phyloP scores from a whole-genome alignment of 2,113 vertebrate species.

The Peromyscus maniculatus region DNA sequence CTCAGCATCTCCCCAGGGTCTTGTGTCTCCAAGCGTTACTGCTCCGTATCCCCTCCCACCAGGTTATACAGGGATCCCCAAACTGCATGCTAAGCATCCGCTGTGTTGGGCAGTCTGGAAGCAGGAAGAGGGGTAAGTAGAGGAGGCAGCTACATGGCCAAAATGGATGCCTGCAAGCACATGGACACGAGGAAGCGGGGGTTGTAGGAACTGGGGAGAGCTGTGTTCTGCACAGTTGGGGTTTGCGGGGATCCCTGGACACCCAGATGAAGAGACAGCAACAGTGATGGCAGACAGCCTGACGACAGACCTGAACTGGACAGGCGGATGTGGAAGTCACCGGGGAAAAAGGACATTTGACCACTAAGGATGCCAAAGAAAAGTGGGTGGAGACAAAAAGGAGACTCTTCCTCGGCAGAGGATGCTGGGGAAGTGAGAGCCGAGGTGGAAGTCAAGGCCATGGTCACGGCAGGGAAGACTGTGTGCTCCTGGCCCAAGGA shows the following conservation, averaged over 20 bases:
- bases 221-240: not conserved
- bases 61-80: not conserved
- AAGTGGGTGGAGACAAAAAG: not conserved
- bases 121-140: too few species aligned
- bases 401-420: not conserved
- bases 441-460: not conserved
- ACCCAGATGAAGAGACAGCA: too few species aligned
- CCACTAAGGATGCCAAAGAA: not conserved
- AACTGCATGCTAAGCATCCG: not conserved
- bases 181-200: not conserved
- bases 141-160: not conserved
- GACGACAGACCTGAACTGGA: not conserved
- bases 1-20: accelerated
- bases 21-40: not conserved
- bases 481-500: too few species aligned
- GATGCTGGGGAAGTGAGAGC: not conserved
- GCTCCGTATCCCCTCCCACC: not conserved
- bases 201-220: not conserved
- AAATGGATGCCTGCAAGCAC: not conserved
- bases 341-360: not conserved
- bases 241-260: not conserved
- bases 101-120: not conserved
- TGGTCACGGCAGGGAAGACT: not conserved
- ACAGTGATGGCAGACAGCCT: not conserved
- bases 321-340: not conserved